Percentiles rank a stretch among this genome's conserved stretches.
These are phyloP conservation scores for Hylaea fasciaria DNA, from an alignment of 2,888 invertebrate species.

Conservation along the genomic window DNA sequence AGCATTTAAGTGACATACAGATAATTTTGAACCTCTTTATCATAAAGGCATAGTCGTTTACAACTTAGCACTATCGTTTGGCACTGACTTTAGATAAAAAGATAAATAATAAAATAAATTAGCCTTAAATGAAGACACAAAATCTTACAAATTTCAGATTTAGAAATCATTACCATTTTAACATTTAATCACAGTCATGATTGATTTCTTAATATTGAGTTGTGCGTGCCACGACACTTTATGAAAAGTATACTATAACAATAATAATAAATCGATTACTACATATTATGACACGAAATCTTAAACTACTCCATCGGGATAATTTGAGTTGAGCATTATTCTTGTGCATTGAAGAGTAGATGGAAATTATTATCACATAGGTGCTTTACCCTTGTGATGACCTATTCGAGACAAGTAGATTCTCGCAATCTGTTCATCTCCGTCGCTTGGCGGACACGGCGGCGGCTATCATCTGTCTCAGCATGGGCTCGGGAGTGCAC, in stretches of 20 bases:
- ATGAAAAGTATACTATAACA: conserved; percentile 64
- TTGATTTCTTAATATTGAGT: conserved; percentile 69
- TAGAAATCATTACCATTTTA: conserved; percentile 70
- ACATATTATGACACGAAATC: conserved; percentile 83
- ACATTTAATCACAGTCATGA: conserved; percentile 82
- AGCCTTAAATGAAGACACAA: conserved; percentile 67
- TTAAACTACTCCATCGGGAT: conserved; percentile 80
- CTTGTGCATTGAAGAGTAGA: conserved; percentile 80
- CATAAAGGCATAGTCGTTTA: conserved; percentile 77
- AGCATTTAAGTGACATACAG: conserved; percentile 62
- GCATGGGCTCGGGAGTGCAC: conserved; percentile 95
- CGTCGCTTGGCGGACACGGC: conserved; percentile 90
- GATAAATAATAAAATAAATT: conserved; percentile 69
- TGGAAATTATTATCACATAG: conserved; percentile 75
- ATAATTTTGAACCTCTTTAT: conserved; percentile 73
- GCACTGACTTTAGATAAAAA: conserved; percentile 72
- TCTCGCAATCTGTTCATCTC: conserved; percentile 84
- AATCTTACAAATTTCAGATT: conserved; percentile 63
- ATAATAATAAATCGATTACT: conserved; percentile 73
- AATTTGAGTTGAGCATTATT: conserved; percentile 84
- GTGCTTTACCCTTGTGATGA: conserved; percentile 68
- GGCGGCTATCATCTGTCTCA: conserved; percentile 95
- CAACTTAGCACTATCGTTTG: conserved; percentile 83
- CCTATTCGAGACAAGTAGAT: conserved; percentile 56
- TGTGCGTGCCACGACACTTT: conserved; percentile 77